A percentile compares a stretch with the other conserved stretches of the same genome.
Conservation (phyloP, 1,140 invertebrate species). For the Drosophila auraria region DNA sequence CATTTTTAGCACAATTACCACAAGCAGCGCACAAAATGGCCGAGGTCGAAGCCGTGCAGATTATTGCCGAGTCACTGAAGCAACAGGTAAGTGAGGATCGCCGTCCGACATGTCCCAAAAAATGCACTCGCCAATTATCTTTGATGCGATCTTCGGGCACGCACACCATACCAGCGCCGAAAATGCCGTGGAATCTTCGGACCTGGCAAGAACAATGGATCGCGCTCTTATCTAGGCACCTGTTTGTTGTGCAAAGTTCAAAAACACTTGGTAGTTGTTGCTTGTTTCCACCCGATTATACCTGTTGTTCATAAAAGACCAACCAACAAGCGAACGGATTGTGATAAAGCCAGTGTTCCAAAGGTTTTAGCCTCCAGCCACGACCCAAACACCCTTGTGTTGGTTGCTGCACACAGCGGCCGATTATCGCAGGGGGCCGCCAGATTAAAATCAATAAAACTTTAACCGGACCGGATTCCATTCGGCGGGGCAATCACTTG, state of each 20-base stretch:
- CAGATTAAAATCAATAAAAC: slow-evolving; percentile 80
- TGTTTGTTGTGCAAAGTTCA: slow-evolving; percentile 81
- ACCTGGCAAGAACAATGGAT: slow-evolving; percentile 31
- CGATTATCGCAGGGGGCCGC: slow-evolving; percentile 45
- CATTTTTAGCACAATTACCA: slow-evolving; percentile 53
- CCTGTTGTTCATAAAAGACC: slow-evolving; percentile 39
- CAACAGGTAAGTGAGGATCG: slow-evolving; percentile 87
- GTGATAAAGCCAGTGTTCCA: slow-evolving; percentile 71
- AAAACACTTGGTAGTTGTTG: slow-evolving; percentile 63
- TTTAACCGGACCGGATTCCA: slow-evolving; percentile 32
- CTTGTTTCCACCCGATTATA: slow-evolving; percentile 49
- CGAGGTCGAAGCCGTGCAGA: slow-evolving; percentile 90
- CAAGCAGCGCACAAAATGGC: slow-evolving; percentile 84
- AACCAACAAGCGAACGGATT: slow-evolving; percentile 41
- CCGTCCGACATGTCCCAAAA: slow-evolving; percentile 24
- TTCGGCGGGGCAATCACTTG: slow-evolving; percentile 10
- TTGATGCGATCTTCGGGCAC: not conserved
- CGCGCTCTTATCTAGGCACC: slow-evolving; percentile 69
- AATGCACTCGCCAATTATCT: slow-evolving; percentile 30
- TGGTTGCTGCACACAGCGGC: slow-evolving; percentile 30
- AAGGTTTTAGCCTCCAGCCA: slow-evolving; percentile 44
- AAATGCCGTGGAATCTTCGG: slow-evolving; percentile 33
- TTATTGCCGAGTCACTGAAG: slow-evolving; percentile 91
- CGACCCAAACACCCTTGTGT: slow-evolving; percentile 36
- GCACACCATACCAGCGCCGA: not conserved